Base-by-base conservation (phyloP, 2,797 vertebrate genomes). In the Bradypodion ventrale region DNA sequence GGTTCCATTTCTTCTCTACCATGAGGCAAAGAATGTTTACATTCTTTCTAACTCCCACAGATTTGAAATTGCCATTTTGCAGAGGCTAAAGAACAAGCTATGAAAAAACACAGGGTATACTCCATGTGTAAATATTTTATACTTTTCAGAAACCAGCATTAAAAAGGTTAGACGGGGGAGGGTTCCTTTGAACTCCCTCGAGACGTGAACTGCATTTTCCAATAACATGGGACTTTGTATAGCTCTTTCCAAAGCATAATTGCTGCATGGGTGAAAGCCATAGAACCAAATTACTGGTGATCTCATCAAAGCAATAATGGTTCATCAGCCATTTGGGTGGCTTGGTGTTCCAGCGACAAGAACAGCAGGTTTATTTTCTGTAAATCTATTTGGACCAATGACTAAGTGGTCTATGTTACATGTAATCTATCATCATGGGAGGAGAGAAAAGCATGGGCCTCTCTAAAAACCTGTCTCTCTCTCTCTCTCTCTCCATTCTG, bases 241-340 rank as follows among this genome's bases (percentile, higher is more conserved):
- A 7, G 29, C 7, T 23, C 60, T 37, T 74, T 74, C 29, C 16
- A 35, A 68, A 49, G 62, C 40, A 40, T 70, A 76, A 85, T 81
- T 81, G 78, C 56, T 76, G 62, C 84, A 85, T 80, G 23, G 46
- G 83, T 75, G n/a, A 32, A 81, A 62, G 72, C 84, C 23, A 32
- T 60, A 62, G 52, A 69, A 85, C 93, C 86, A 84, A 79, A 93
- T 90, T 83, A 80, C 83, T 87, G 92, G 83, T 93, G 92, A 93
- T 87, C 87, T 92, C 91, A 93, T 90, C 85, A 84, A 84, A 90
- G 78, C 62, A 85, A 87, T 90, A 86, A 88, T 84, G 66, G 62
- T 79, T 90, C 90, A 91, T 90, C 42, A 35, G 88, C 90, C 65
- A 2, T 80, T 89, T 83, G 81, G 89, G 80, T 83, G 74, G 80